phyloP scores from a whole-genome alignment of 2,797 vertebrate species.

The Linurgus olivaceus region DNA sequence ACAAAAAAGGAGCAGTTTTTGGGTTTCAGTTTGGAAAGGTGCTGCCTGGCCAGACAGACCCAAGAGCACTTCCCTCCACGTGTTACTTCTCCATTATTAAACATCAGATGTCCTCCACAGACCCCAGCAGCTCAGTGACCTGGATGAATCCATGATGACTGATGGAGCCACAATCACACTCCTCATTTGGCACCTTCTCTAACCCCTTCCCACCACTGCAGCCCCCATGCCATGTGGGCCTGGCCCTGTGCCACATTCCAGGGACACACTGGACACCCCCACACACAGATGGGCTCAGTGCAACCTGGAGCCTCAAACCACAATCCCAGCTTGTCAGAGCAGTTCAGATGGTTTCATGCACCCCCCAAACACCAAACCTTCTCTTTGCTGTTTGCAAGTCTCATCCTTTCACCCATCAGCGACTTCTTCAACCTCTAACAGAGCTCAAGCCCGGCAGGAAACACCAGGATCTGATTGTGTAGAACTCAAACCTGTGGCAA shows the following conservation, averaged over 20 bases:
- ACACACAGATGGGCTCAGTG: background rate
- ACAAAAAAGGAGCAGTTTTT: background rate
- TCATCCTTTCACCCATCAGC: background rate
- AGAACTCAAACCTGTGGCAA: background rate
- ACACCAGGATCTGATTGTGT: accelerated
- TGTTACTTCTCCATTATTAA: background rate
- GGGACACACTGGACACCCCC: accelerated
- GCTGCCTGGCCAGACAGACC: background rate
- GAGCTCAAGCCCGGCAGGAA: background rate
- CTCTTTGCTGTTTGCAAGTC: background rate
- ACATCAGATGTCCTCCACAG: background rate
- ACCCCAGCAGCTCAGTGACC: background rate
- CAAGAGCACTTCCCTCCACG: background rate
- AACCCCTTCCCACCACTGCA: background rate
- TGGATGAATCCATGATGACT: accelerated
- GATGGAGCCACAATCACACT: background rate
- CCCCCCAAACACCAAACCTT: background rate
- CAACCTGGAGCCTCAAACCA: background rate
- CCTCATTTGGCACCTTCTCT: background rate
- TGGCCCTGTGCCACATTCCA: accelerated
- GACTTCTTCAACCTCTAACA: background rate
- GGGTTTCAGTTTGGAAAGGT: background rate
- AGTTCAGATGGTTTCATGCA: background rate
- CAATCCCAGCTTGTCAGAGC: background rate
- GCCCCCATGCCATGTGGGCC: background rate